Evolutionary conservation across 2,113 vertebrate species (phyloP).

Genomic region (Corvus cornix): DNA sequence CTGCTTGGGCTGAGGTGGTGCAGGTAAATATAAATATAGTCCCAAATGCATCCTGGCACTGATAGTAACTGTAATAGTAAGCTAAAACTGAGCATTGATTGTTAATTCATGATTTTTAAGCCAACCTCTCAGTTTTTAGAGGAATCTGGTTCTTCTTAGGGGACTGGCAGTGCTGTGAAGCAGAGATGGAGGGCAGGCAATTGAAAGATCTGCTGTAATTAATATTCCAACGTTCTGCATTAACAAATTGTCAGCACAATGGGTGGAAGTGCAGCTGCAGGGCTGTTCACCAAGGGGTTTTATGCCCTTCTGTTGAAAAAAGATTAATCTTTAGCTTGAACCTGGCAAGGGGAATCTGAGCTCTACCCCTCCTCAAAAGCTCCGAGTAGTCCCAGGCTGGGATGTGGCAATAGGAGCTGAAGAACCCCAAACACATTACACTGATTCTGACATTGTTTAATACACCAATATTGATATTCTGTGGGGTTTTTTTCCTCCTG

Average conservation of each 20-base stretch:
- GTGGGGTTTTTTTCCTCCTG: fast-evolving
- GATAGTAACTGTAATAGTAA: neutral
- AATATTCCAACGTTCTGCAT: neutral
- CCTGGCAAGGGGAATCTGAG: neutral
- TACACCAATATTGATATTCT: neutral
- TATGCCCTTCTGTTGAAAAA: neutral
- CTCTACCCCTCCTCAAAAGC: neutral
- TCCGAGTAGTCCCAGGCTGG: neutral
- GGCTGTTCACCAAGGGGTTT: neutral
- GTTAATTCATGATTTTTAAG: neutral
- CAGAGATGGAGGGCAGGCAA: neutral
- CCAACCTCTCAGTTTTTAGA: neutral
- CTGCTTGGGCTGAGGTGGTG: neutral
- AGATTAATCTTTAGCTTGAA: neutral
- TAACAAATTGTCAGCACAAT: neutral
- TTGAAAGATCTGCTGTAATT: neutral
- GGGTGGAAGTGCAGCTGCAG: neutral
- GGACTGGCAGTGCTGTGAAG: neutral
- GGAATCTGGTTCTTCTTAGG: neutral
- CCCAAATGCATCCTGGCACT: neutral
- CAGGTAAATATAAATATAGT: neutral
- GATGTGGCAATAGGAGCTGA: neutral
- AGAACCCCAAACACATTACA: neutral
- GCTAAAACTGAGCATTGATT: neutral
- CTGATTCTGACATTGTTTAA: neutral